Evolutionary conservation across 1,140 invertebrate genomes (phyloP), one percentile per base, ranked within the genome.

Genomic region (Zaprionus ornatus): DNA sequence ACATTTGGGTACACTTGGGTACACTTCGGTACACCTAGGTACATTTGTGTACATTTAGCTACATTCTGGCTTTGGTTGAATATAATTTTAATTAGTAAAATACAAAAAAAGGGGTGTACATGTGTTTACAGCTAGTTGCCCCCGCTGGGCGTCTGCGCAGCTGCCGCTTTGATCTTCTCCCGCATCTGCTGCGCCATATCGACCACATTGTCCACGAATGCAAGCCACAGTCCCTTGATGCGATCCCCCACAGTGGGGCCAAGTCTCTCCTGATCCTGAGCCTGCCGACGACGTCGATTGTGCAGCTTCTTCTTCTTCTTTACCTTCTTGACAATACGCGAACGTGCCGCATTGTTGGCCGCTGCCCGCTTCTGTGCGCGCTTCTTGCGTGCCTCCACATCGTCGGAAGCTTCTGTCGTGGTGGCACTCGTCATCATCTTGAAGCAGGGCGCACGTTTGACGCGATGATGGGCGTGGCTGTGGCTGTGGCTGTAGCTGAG

Each of bases 171-270:
- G 15, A 88, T 67, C 12, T 64, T 74, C 17, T 90, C 42, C 0
- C 71, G 57, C 80, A 90, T 50, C 25, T 88, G 85, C 25, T 80
- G 61, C 19, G 88, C 59, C 25, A 72, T 57, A n/a, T 81, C 81
- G 12, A 66, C 25, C 1, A 88, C 59, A 21, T 69, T 73, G 35
- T 84, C 74, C 56, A 88, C 52, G 3, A 88, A 65, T 0, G 78
- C 10, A 0, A 88, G 21, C 80, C 80, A 90, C 54, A 88, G 42
- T 17, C 68, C 45, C 29, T 66, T 84, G 25, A 88, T 55, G 10
- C 80, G 65, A 4, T 80, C 68, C 2, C 68, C 70, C 2, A 88
- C 12, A 1, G n/a, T 27, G 15, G 48, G 9, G 3, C 48, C 29
- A 0, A 55, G 66, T 10, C 27, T 25, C 35, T 25, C 17, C 10